phyloP scores from a whole-genome alignment of 2,797 vertebrate species.

The Channa striata region DNA sequence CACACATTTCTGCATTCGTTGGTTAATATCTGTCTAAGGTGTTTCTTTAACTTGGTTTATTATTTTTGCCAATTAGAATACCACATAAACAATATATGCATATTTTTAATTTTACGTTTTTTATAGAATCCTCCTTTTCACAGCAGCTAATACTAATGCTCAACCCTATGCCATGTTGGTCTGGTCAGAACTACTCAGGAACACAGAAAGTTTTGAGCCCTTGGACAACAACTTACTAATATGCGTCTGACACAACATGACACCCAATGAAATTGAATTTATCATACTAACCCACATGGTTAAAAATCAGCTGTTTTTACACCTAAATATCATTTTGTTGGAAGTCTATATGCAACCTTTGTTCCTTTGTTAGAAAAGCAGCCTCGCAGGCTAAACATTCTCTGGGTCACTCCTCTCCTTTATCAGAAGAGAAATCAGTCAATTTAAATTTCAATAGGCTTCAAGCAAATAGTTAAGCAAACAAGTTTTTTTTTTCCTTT shows the following conservation, averaged over 20 bases:
- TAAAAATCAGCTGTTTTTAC: conserved; percentile 14
- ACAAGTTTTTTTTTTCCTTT: too few species aligned
- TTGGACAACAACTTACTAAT: conserved; percentile 1
- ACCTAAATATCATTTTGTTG: not conserved
- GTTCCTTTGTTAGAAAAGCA: conserved; percentile 18
- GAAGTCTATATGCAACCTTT: conserved; percentile 12
- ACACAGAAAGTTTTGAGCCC: not conserved
- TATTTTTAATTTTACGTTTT: not conserved
- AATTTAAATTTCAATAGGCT: conserved; percentile 3
- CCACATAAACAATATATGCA: not conserved
- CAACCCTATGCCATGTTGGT: not conserved
- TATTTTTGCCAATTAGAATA: not conserved
- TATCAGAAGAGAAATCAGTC: conserved; percentile 3
- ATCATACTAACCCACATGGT: not conserved
- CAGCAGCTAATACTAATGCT: not conserved
- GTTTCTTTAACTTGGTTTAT: not conserved
- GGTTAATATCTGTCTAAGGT: not conserved
- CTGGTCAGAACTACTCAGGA: not conserved
- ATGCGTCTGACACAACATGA: conserved; percentile 1
- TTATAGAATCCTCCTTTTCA: not conserved
- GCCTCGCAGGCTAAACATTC: not conserved
- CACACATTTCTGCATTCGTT: not conserved
- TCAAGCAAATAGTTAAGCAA: not conserved
- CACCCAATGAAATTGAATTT: not conserved
- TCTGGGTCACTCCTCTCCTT: not conserved